Percentiles rank a stretch among this genome's conserved stretches.
These are phyloP conservation scores for Cranoglanis bouderius DNA, from an alignment of 2,113 vertebrate species.

Conservation along the genomic window DNA sequence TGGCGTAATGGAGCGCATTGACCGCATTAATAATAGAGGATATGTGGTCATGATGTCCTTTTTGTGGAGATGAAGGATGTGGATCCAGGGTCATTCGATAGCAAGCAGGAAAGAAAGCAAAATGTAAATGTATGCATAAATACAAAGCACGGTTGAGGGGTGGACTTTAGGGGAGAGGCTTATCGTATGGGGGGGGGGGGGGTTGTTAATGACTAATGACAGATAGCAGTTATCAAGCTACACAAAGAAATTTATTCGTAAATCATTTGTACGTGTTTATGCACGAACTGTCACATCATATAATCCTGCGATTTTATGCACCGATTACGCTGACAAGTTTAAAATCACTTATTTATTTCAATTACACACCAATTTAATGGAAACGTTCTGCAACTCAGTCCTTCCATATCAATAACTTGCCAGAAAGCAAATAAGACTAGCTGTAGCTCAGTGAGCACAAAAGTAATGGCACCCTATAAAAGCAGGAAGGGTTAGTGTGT, in stretches of 20 bases:
- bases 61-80: slow-evolving; percentile 17
- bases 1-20: slow-evolving; percentile 38
- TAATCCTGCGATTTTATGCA: background rate
- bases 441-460: background rate
- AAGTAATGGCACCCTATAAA: background rate
- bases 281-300: background rate
- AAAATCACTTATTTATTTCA: background rate
- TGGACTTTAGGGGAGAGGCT: background rate
- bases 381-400: background rate
- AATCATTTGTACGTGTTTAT: background rate
- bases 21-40: slow-evolving; percentile 39
- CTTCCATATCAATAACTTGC: background rate
- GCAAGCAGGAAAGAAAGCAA: background rate
- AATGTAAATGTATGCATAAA: background rate
- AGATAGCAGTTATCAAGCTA: background rate
- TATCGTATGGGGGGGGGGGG: background rate
- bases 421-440: background rate
- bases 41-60: slow-evolving; percentile 20
- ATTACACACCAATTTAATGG: background rate
- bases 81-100: background rate
- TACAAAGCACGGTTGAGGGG: background rate
- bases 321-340: background rate
- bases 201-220: background rate
- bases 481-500: too few relatives aligned
- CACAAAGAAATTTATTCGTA: background rate